Base-by-base conservation (phyloP, 1,140 invertebrate genomes). In the Dreissena rostriformis region DNA sequence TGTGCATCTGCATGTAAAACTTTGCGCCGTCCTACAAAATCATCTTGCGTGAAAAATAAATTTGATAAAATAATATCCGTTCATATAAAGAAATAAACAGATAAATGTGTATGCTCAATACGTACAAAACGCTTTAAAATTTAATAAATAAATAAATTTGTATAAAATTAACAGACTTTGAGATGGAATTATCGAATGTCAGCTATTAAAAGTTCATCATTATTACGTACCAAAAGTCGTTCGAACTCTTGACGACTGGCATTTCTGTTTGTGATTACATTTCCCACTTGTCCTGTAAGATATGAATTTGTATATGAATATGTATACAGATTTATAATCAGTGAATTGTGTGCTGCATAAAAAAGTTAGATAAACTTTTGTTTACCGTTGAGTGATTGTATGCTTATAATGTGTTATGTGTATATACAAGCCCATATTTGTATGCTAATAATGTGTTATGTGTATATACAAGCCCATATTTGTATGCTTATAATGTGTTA, bases 171-270 rank as follows among this genome's bases (percentile, higher is more conserved):
- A 39, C 2, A 39, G 39, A 8, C 39, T 39, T n/a, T 39, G 39
- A 39, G 8, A 39, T 39, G 39, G 39, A 2, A 39, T 39, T 39
- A 8, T n/a, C 39, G 8, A 39, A 39, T 39, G 39, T 39, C 8
- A 39, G 39, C 39, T 5, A 39, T 39, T 8, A 39, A 39, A 39
- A 39, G 39, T 39, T 39, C 39, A 39, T 39, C 39, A 77, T 12
- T 8, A 52, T 49, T 52, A 52, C 39, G 17, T 52, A 95, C 95
- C 88, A 99, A 94, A 10, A 99, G 95, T 88, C 97, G 94, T 94
- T 99, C 98, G 92, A 99, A 99, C 94, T 99, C 98, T 77, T 98
- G 94, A 28, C 98, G 95, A 94, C 98, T 99, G n/a, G 98, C 98
- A 93, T 99, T 99, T 86, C 97, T 95, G 94, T 99, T 99, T 7